Conservation (phyloP, 2,113 vertebrate species). For the Tringa solitaria region DNA sequence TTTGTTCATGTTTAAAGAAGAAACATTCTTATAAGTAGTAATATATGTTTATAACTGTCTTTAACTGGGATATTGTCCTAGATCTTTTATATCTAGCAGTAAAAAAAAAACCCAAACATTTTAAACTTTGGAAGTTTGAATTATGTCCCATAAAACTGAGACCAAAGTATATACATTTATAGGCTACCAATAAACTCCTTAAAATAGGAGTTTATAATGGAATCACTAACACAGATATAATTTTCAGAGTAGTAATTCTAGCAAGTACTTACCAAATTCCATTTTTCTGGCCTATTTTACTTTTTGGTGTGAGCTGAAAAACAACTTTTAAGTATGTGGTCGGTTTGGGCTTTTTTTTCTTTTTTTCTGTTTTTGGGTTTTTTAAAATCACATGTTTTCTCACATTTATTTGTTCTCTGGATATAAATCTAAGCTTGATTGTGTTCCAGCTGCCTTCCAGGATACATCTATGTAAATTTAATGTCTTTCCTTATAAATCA, state of each 20-base stretch:
- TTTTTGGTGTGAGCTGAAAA: constrained; percentile 40
- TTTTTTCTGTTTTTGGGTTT: neutral
- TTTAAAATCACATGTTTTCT: constrained; percentile 7
- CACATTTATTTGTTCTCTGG: constrained; percentile 62
- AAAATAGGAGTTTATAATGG: constrained; percentile 68
- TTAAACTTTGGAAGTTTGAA: constrained; percentile 59
- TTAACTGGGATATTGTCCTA: constrained; percentile 17
- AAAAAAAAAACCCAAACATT: constrained; percentile 33
- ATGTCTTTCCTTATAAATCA: constrained; percentile 21
- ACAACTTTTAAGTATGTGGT: constrained; percentile 44
- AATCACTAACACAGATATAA: constrained; percentile 60
- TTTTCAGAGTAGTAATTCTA: constrained; percentile 61
- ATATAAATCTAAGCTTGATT: constrained; percentile 51
- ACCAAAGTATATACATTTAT: constrained; percentile 61
- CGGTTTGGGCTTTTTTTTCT: neutral
- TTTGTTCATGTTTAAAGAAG: neutral
- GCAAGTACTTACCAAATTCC: constrained; percentile 8
- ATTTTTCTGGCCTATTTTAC: neutral
- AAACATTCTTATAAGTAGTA: neutral
- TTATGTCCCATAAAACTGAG: constrained; percentile 63
- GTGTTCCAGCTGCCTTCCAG: constrained; percentile 40
- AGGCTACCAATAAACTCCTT: constrained; percentile 67
- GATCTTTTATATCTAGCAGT: constrained; percentile 46
- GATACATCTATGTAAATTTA: constrained; percentile 20
- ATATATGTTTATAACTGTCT: constrained; percentile 23